Evolutionary conservation across 2,888 invertebrate genomes (phyloP), one percentile per base, ranked within the genome.

Genomic region (Pristionchus arcanus): DNA sequence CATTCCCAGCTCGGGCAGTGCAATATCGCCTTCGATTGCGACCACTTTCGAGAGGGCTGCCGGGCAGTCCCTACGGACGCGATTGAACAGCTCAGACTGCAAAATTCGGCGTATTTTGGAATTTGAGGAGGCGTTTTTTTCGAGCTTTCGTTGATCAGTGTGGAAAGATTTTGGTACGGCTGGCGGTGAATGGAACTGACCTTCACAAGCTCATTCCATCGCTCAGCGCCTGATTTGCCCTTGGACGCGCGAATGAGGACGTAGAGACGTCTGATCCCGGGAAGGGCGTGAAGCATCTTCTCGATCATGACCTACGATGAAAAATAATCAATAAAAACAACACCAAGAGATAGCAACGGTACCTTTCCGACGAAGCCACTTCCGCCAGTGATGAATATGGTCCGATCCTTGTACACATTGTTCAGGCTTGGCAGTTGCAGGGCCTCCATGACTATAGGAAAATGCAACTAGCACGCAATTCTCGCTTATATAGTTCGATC

Each of bases 311-410:
- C 68, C 68, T 68, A 7, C n/a, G n/a, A n/a, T n/a, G 9, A 59
- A 15, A 59, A 59, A 16, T 59, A 3, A 59, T 3, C 3, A 2
- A 59, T 7, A 16, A 7, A 59, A 68, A 25, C n/a, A 28, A 15
- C 3, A 25, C 3, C 4, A 4, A 16, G 13, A n/a, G 4, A 4
- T 68, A 68, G 42, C 9, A 68, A 68, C 25, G n/a, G 2, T n/a
- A 68, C 68, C 68, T 68, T 68, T 68, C 68, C 68, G 68, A 68
- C 31, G 31, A 68, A 31, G n/a, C 68, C 68, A 25, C 68, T 68
- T 2, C 5, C 68, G 2, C 68, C 68, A 2, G 68, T 68, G 28
- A 68, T 28, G 15, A 68, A 68, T 0, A 68, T 4, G 5, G 68
- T 28, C n/a, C 68, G 68, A 68, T 68, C 68, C 68, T 68, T 68